Evolutionary conservation across 2,113 vertebrate species (phyloP).

Genomic region (Lethenteron reissneri): DNA sequence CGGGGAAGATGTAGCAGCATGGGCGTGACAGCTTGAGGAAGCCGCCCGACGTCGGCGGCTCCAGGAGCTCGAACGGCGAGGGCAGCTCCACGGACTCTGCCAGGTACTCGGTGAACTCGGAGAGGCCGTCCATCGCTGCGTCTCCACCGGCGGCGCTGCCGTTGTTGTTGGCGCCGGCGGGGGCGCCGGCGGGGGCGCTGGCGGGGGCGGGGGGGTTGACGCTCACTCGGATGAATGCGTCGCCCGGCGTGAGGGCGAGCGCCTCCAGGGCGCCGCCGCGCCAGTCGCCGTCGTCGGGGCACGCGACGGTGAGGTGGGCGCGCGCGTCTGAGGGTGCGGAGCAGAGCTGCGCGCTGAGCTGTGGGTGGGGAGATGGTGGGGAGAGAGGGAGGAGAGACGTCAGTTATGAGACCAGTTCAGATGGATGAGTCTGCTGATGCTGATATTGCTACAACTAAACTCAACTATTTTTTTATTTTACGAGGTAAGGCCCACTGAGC

Average conservation of each 20-base stretch:
- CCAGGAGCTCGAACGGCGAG: slow-evolving; percentile 77
- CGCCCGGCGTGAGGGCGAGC: too few species aligned
- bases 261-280: slow-evolving; percentile 20
- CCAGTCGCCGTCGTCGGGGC: slow-evolving; percentile 63
- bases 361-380: slow-evolving; percentile 12
- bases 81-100: slow-evolving; percentile 78
- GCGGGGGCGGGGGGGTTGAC: neutral
- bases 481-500: neutral
- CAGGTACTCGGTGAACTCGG: slow-evolving; percentile 76
- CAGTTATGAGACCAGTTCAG: neutral
- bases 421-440: neutral
- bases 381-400: neutral
- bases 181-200: neutral
- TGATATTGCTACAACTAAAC: neutral
- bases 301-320: slow-evolving; percentile 56
- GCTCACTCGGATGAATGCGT: too few species aligned
- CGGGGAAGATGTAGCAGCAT: slow-evolving; percentile 96
- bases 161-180: too few species aligned
- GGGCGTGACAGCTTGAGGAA: slow-evolving; percentile 93
- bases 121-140: slow-evolving; percentile 69
- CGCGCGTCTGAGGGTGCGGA: slow-evolving; percentile 29
- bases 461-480: neutral
- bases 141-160: slow-evolving; percentile 46
- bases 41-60: slow-evolving; percentile 85
- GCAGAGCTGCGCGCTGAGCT: slow-evolving; percentile 53